Conservation (phyloP, 2,113 vertebrate genomes). For the Plectropomus leopardus region DNA sequence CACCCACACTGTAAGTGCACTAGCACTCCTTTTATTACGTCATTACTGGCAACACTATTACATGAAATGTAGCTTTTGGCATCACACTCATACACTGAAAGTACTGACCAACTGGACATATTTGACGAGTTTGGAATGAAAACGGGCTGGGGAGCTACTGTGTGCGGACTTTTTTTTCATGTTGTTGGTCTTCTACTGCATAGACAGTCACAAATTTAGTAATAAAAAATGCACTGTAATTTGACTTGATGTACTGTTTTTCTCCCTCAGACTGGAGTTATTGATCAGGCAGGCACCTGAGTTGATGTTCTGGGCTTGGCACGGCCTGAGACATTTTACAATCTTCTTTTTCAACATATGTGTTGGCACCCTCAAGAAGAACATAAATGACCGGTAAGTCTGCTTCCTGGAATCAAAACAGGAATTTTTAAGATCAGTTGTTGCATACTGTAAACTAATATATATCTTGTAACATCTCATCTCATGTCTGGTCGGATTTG, state of each 20-base stretch:
- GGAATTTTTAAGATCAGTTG: neutral
- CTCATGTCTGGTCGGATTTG: neutral
- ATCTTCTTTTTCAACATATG: conserved; percentile 49
- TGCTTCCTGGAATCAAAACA: neutral
- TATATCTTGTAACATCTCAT: neutral
- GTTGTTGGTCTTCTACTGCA: too few species aligned
- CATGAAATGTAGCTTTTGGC: too few species aligned
- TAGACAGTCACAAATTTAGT: too few species aligned
- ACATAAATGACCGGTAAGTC: conserved; percentile 62
- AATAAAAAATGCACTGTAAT: neutral
- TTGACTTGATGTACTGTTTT: neutral
- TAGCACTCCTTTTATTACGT: too few species aligned
- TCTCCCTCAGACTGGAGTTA: conserved; percentile 61
- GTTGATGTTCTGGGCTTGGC: conserved; percentile 60
- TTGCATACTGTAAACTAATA: neutral
- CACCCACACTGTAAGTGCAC: too few species aligned
- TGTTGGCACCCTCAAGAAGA: conserved; percentile 57
- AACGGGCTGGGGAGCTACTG: too few species aligned
- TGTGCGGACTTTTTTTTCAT: too few species aligned
- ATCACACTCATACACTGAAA: too few species aligned
- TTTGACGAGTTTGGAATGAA: too few species aligned
- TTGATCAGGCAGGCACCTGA: conserved; percentile 9
- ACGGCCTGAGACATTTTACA: conserved; percentile 36
- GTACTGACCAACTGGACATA: too few species aligned
- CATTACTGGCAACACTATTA: too few species aligned